Base-by-base conservation (phyloP, 2,797 vertebrate genomes). In the Mionectes olivaceus region DNA sequence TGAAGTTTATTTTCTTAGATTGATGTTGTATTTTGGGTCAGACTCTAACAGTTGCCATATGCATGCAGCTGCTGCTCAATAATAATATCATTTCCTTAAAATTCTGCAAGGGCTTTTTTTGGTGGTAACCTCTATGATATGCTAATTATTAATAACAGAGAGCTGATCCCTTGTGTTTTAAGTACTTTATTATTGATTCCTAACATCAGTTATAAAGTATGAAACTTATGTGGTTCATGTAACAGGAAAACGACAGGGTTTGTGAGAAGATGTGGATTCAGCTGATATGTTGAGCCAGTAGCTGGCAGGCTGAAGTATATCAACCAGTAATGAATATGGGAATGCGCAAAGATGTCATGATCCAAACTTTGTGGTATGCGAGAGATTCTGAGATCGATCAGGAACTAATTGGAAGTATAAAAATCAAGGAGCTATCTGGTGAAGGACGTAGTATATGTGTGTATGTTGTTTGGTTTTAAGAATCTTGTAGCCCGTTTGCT, bases 11-110 rank as follows among this genome's bases (percentile, higher is more conserved):
- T 94, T 91, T 90, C 60, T 82, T 76, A 76, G 67, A 87, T 67
- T 95, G 74, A 53, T 77, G 43, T 55, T 79, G 22, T 50, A 28
- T 79, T 96, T 88, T 88, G 65, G 35, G 23, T 67, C 80, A 79
- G 55, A 46, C n/a, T 64, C 33, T 71, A 68, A 70, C 69, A 68
- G 63, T 71, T 95, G 82, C 78, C 87, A 81, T 92, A 52, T 89
- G 81, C 82, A 64, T 56, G 69, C 95, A 96, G 73, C 83, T 95
- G 92, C 86, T 90, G 56, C 59, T 87, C 67, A 83, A 4, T n/a
- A 19, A 49, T 79, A 74, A 27, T 53, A 77, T 39, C 59, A 80
- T 93, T 85, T 49, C 41, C 74, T 67, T 95, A 46, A 69, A 60
- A 77, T 63, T 90, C 52, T 82, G 44, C 44, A 32, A 63, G 61